These are phyloP conservation scores for Lanistes nyassanus DNA, from an alignment of 1,140 invertebrate species.

Conservation along the genomic window DNA sequence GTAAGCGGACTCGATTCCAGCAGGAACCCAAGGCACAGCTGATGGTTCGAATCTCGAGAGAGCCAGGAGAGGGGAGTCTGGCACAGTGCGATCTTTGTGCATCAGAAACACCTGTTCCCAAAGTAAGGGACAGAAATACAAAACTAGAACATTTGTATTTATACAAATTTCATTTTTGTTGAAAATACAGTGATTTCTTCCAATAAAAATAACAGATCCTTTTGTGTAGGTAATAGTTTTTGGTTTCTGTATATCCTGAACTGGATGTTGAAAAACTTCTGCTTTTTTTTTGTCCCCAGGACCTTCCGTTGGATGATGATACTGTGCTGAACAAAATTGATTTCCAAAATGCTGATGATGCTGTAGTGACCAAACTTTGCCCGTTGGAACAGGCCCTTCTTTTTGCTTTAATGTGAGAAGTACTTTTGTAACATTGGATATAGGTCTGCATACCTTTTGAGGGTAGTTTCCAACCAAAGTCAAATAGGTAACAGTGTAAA, in stretches of 20 bases:
- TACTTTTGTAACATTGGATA: too few species aligned
- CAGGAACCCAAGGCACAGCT: constrained; percentile 83
- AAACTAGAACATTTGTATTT: background rate
- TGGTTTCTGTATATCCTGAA: too few species aligned
- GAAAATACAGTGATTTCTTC: background rate
- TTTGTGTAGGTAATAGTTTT: too few species aligned
- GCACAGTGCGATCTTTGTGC: constrained; percentile 8
- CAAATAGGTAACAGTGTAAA: too few species aligned
- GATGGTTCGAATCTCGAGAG: constrained; percentile 74
- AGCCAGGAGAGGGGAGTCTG: constrained; percentile 45
- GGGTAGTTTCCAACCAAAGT: too few species aligned
- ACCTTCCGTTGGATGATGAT: constrained; percentile 79
- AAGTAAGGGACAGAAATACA: constrained; percentile 6
- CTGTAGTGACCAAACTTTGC: constrained; percentile 71
- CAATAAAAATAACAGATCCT: too few species aligned
- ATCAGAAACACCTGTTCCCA: constrained; percentile 9
- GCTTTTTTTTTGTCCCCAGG: constrained; percentile 40
- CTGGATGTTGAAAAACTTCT: background rate
- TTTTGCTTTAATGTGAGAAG: constrained; percentile 76
- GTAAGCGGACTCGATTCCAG: constrained; percentile 91
- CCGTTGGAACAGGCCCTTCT: constrained; percentile 83
- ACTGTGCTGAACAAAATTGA: constrained; percentile 81
- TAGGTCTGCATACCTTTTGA: too few species aligned
- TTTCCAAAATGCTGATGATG: constrained; percentile 74
- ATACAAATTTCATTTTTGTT: background rate